Conservation (phyloP, 2,797 vertebrate genomes). For the Anguilla anguilla region DNA sequence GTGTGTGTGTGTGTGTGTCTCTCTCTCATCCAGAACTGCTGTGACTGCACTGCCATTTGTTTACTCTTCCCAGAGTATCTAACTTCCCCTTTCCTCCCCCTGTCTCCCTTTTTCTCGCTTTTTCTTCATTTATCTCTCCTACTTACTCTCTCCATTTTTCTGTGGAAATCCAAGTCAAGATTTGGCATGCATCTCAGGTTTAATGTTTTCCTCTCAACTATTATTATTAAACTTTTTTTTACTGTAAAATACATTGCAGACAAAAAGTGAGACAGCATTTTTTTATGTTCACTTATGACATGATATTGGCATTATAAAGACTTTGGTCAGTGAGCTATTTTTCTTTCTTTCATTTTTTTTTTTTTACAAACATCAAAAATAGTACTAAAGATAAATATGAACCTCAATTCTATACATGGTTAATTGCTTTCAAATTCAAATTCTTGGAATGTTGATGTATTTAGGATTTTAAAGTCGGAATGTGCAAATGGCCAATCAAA, state of each 20-base stretch:
- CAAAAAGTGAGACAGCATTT: neutral
- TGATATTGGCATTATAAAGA: neutral
- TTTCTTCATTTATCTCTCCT: slow-evolving; percentile 19
- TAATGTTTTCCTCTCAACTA: neutral
- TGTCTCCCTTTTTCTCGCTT: slow-evolving; percentile 49
- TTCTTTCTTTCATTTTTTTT: neutral
- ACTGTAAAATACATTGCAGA: neutral
- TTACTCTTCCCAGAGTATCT: slow-evolving; percentile 78
- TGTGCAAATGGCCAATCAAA: neutral
- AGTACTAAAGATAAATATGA: neutral
- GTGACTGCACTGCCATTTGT: slow-evolving; percentile 64
- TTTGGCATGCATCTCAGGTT: slow-evolving; percentile 11
- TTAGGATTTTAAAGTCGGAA: neutral
- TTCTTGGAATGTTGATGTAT: neutral
- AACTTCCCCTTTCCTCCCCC: slow-evolving; percentile 64
- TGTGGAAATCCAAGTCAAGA: slow-evolving; percentile 16
- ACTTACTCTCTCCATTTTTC: slow-evolving; percentile 20
- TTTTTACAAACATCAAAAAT: slow-evolving; percentile 7
- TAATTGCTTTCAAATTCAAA: neutral
- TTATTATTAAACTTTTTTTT: neutral
- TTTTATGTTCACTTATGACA: neutral
- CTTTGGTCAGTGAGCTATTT: neutral
- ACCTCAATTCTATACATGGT: slow-evolving; percentile 16
- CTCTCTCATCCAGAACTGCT: slow-evolving; percentile 57
- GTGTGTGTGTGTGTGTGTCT: too few species aligned